These are phyloP conservation scores for Cliona cf. orientalis DNA, from an alignment of 37 sponge, comb jelly and placozoan species.

Conservation along the genomic window DNA sequence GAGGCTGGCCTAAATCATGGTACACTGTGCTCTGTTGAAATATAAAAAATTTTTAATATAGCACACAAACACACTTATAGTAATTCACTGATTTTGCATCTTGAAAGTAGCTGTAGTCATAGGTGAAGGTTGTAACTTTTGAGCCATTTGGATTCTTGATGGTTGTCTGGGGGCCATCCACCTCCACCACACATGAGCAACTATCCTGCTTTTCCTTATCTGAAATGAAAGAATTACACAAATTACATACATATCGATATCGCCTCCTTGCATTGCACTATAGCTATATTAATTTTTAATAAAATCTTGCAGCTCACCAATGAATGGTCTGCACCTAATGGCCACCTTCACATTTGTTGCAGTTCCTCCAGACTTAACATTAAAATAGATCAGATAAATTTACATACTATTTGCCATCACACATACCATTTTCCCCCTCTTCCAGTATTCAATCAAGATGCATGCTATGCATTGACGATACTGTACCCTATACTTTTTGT, in stretches of 20 bases:
- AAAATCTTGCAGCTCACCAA: background rate
- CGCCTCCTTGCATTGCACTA: background rate
- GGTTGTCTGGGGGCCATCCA: background rate
- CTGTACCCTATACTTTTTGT: too few species aligned
- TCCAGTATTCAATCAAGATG: too few species aligned
- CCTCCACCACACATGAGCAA: background rate
- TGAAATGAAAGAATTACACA: background rate
- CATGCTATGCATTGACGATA: too few species aligned
- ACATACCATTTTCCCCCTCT: too few species aligned
- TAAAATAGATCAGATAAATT: background rate
- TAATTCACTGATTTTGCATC: background rate
- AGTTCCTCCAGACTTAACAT: background rate
- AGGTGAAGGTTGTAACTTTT: background rate
- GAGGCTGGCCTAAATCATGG: slow-evolving; percentile 3
- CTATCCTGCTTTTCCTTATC: background rate
- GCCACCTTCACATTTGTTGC: slow-evolving; percentile 7
- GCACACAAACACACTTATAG: background rate
- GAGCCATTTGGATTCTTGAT: background rate
- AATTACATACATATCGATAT: too few species aligned
- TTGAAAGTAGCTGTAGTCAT: slow-evolving; percentile 12
- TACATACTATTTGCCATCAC: too few species aligned
- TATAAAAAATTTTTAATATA: background rate
- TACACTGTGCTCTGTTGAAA: background rate
- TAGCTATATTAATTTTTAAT: background rate
- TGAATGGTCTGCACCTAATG: background rate